Evolutionary conservation across 2,888 invertebrate species (phyloP).

Genomic region (Spilosoma lubricipeda): DNA sequence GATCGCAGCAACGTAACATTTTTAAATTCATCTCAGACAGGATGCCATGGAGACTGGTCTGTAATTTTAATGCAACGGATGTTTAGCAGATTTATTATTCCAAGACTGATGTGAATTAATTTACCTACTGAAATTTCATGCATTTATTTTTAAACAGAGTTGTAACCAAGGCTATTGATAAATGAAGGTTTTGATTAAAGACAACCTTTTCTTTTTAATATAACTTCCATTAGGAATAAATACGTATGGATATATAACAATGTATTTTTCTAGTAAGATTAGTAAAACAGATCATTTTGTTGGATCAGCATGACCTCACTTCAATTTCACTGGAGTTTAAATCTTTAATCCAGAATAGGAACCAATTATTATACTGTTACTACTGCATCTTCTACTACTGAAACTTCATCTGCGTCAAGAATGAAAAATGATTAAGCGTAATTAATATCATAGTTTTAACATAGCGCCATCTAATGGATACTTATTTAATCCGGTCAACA

Average conservation of each 20-base stretch:
- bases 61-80: not conserved
- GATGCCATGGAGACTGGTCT: not conserved
- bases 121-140: not conserved
- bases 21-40: conserved; percentile 1
- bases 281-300: no score
- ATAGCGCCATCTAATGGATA: no score
- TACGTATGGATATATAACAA: not conserved
- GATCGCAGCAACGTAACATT: not conserved
- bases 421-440: no score
- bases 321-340: not conserved
- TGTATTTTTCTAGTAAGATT: not conserved
- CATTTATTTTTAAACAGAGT: not conserved
- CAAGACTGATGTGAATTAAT: not conserved
- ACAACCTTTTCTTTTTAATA: no score
- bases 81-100: not conserved
- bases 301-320: not conserved
- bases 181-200: not conserved
- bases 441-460: no score
- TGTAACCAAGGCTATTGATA: not conserved
- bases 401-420: no score
- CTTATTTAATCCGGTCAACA: no score
- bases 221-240: no score
- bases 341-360: no score
- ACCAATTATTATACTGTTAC: no score
- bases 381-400: no score